Evolutionary conservation across 2,888 invertebrate genomes (phyloP).

Genomic region (Osmoderma eremita): DNA sequence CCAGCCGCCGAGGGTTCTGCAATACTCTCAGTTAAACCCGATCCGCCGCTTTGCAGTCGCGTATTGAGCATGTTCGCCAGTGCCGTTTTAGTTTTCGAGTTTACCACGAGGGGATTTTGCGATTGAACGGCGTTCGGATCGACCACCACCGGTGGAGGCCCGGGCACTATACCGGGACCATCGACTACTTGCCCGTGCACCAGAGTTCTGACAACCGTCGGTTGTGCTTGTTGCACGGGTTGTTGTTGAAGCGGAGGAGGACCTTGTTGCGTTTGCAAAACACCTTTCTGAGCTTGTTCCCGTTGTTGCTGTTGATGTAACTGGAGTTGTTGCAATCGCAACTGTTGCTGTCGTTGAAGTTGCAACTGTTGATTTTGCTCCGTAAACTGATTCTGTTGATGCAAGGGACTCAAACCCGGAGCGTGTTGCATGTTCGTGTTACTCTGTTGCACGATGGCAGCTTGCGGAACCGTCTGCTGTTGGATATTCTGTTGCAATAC

Average conservation of each 20-base stretch:
- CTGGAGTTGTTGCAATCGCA: slow-evolving; percentile 73
- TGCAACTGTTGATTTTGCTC: slow-evolving; percentile 58
- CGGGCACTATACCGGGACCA: slow-evolving; percentile 44
- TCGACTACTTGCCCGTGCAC: slow-evolving; percentile 30
- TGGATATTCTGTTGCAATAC: slow-evolving; percentile 56
- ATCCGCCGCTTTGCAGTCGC: slow-evolving; percentile 71
- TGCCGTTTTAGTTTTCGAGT: slow-evolving; percentile 93
- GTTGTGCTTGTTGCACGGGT: slow-evolving; percentile 50
- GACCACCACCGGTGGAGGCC: slow-evolving; percentile 42
- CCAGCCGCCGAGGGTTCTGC: slow-evolving; percentile 74
- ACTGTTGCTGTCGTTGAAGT: slow-evolving; percentile 70
- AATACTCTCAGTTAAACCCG: slow-evolving; percentile 54
- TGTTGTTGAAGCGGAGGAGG: slow-evolving; percentile 53
- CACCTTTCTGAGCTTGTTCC: slow-evolving; percentile 64
- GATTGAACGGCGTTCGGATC: slow-evolving; percentile 46
- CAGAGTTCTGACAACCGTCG: slow-evolving; percentile 24
- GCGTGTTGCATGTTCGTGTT: slow-evolving; percentile 46
- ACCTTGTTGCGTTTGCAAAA: slow-evolving; percentile 10
- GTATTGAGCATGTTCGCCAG: slow-evolving; percentile 93
- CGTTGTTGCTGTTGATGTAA: slow-evolving; percentile 68
- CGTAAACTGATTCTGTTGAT: slow-evolving; percentile 54
- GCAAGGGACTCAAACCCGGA: slow-evolving; percentile 60
- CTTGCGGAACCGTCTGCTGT: slow-evolving; percentile 41
- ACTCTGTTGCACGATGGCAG: slow-evolving; percentile 44
- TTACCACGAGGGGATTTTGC: slow-evolving; percentile 74